Conservation (phyloP, 2,113 vertebrate species). For the Piaya cayana region DNA sequence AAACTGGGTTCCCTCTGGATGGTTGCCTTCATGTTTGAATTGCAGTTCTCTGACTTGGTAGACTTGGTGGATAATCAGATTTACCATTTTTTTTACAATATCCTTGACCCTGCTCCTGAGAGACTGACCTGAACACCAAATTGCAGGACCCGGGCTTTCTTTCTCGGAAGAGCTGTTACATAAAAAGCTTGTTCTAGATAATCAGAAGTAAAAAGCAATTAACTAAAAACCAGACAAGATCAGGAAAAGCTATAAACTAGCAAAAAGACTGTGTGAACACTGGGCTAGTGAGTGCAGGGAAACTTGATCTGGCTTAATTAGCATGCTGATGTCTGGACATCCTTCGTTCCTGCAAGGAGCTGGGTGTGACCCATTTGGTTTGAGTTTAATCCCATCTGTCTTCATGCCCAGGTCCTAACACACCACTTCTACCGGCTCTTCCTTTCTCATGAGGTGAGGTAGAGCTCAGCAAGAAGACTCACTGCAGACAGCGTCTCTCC, state of each 20-base stretch:
- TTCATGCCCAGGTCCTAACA: no score
- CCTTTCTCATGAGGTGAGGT: background rate
- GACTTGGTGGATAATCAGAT: fast-evolving
- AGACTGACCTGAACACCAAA: background rate
- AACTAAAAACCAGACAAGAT: background rate
- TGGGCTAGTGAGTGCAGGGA: background rate
- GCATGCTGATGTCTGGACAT: background rate
- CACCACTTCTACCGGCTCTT: background rate
- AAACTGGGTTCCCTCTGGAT: background rate
- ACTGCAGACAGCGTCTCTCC: fast-evolving
- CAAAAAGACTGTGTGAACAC: background rate
- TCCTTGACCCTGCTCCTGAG: background rate
- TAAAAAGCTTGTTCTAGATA: background rate
- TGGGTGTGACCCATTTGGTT: background rate
- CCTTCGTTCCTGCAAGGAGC: background rate
- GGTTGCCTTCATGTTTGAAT: background rate
- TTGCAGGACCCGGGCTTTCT: background rate
- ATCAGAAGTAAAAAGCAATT: background rate
- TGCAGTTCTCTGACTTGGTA: background rate
- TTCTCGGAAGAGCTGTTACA: background rate
- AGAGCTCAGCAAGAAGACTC: background rate
- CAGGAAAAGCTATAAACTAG: background rate
- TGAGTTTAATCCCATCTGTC: background rate
- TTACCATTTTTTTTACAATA: background rate
- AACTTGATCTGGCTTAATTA: background rate